Conservation (phyloP, 1,140 invertebrate genomes). For the Trachymyrmex cornetzi region DNA sequence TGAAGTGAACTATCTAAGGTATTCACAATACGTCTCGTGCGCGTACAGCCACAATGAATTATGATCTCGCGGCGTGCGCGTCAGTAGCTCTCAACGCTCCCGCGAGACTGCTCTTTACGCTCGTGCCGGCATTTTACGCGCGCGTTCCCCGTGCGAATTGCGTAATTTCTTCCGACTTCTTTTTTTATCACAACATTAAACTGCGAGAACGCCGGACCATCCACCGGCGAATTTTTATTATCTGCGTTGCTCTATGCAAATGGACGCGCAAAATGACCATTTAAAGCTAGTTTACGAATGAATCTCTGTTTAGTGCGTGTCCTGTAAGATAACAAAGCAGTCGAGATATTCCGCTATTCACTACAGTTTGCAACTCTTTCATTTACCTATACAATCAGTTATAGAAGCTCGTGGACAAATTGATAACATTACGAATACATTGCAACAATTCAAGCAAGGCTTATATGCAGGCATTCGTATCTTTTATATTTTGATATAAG, state of each 20-base stretch:
- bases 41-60: conserved; percentile 59
- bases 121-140: background rate
- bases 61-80: conserved; percentile 46
- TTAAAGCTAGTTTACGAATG: conserved; percentile 32
- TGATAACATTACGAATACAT: background rate
- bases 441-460: background rate
- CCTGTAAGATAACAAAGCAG: conserved; percentile 4
- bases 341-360: background rate
- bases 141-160: conserved; percentile 4
- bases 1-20: conserved; percentile 72
- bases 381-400: background rate
- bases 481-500: too few relatives aligned
- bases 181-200: conserved; percentile 42
- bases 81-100: conserved; percentile 24
- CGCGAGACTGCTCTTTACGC: conserved; percentile 28
- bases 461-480: background rate
- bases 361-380: background rate
- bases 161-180: conserved; percentile 21
- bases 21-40: conserved; percentile 67
- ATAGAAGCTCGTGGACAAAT: conserved; percentile 9
- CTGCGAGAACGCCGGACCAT: background rate
- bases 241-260: conserved; percentile 38
- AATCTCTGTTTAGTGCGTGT: conserved; percentile 10
- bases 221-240: conserved; percentile 32
- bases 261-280: conserved; percentile 8